phyloP scores from a whole-genome alignment of 2,888 invertebrate species.

The Polydrusus pterygomalis region DNA sequence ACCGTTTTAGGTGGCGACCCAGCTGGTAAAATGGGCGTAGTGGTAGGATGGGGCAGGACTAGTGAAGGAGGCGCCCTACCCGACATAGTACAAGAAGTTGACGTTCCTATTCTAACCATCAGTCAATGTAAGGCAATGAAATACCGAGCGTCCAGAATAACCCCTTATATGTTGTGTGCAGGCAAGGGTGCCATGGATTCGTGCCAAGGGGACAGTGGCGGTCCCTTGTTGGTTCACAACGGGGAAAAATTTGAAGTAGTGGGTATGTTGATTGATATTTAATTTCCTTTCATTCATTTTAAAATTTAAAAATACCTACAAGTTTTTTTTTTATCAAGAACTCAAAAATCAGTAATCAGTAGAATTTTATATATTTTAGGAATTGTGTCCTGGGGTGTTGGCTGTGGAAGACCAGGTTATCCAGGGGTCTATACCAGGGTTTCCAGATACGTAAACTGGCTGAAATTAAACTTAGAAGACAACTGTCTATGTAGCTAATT shows the following conservation, averaged over 20 bases:
- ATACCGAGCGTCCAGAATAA: constrained; percentile 88
- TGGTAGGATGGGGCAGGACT: constrained; percentile 91
- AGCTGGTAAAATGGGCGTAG: constrained; percentile 83
- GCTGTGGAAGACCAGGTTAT: constrained; percentile 83
- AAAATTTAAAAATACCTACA: no score
- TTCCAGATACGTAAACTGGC: constrained; percentile 83
- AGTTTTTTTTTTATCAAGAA: no score
- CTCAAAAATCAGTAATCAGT: background rate
- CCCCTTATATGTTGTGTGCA: constrained; percentile 90
- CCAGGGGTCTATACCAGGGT: constrained; percentile 86
- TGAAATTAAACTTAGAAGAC: constrained; percentile 82
- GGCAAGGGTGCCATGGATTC: constrained; percentile 88
- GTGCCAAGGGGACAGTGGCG: constrained; percentile 93
- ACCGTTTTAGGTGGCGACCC: constrained; percentile 73
- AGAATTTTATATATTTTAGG: constrained; percentile 72
- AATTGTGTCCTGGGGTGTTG: constrained; percentile 91
- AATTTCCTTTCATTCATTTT: background rate
- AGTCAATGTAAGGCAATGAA: constrained; percentile 88
- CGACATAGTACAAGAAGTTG: constrained; percentile 86
- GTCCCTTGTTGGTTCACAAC: constrained; percentile 84
- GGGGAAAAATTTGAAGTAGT: constrained; percentile 87
- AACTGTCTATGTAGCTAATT: constrained; percentile 79
- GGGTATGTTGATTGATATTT: constrained; percentile 74
- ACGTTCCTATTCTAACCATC: constrained; percentile 87
- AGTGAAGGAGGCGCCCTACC: constrained; percentile 88